Base-by-base conservation (phyloP, 2,797 vertebrate species). In the Cephalopachus bancanus region DNA sequence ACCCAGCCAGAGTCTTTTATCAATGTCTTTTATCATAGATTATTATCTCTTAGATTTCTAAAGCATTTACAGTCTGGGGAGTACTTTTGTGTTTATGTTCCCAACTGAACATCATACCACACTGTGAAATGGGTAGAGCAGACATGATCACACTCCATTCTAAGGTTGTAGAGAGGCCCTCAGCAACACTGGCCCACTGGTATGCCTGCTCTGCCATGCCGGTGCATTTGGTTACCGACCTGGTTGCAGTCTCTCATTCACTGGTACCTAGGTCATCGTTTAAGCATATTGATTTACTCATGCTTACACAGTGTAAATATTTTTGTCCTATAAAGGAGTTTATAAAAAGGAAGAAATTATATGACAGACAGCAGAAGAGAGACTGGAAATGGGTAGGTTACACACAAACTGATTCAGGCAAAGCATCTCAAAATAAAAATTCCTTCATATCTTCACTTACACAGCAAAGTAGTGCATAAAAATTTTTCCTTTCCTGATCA, bases 11-110 rank as follows among this genome's bases (percentile, higher is more conserved):
- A 71, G 76, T 87, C 19, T 91, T 44, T 44, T 44, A 44, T 44
- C 75, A 69, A 4, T 28, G 60, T 74, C 17, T 96, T 53, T 72
- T 33, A 62, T 20, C n/a, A 26, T n/a, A 60, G n/a, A 71, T 55
- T 72, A 69, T 44, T 60, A 55, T 60, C 80, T 79, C n/a, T 37
- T 8, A 84, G 37, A 67, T 81, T 87, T 96, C 83, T 64, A 95
- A 71, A 57, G n/a, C 19, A 89, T 33, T 95, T 71, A 92, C 30
- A 44, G 49, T 62, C 53, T 80, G 69, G 67, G 53, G 44, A 78
- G 55, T 20, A 30, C 55, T 92, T 83, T 15, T 75, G 28, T 60
- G 60, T 64, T 22, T 83, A 59, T 24, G 5, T 85, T 72, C 67
- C 81, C 72, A 92, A 60, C 1, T 62, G n/a, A 92, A 81, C 11